These are phyloP conservation scores for Platichthys stellatus DNA, from an alignment of 2,113 vertebrate genomes.

Conservation along the genomic window DNA sequence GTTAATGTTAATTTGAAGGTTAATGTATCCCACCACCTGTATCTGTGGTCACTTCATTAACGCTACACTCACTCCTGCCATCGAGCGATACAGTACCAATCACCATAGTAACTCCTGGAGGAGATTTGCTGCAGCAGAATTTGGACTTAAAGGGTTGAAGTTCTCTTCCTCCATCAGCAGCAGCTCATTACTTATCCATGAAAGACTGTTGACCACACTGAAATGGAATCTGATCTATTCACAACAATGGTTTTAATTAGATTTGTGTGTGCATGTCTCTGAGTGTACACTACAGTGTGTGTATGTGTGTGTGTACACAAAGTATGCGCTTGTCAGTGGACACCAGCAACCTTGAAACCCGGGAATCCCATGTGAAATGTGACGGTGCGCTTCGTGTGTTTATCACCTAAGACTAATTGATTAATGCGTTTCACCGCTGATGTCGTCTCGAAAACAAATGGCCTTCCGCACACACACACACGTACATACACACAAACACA, in stretches of 20 bases:
- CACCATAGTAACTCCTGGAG: slow-evolving; percentile 56
- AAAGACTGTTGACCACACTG: slow-evolving; percentile 77
- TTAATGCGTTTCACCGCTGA: slow-evolving; percentile 76
- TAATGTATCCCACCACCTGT: background rate
- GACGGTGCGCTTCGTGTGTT: slow-evolving; percentile 62
- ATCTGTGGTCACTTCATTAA: slow-evolving; percentile 32
- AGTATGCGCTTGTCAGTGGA: slow-evolving; percentile 53
- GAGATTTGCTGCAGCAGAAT: slow-evolving; percentile 47
- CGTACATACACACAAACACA: background rate
- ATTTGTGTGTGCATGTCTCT: slow-evolving; percentile 38
- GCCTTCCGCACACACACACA: slow-evolving; percentile 27
- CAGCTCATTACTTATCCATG: slow-evolving; percentile 80
- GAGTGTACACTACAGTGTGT: slow-evolving; percentile 21
- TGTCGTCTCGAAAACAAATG: slow-evolving; percentile 75
- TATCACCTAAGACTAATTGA: slow-evolving; percentile 78
- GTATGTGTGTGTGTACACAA: slow-evolving; percentile 31
- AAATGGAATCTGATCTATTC: slow-evolving; percentile 78
- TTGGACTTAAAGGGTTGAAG: slow-evolving; percentile 59
- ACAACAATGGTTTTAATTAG: slow-evolving; percentile 80
- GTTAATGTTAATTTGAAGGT: background rate
- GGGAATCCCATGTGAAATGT: slow-evolving; percentile 66
- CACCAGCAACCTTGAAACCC: slow-evolving; percentile 70
- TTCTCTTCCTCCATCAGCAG: slow-evolving; percentile 50
- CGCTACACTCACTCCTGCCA: slow-evolving; percentile 33
- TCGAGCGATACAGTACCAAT: slow-evolving; percentile 41